Base-by-base conservation (phyloP, 2,888 invertebrate species). In the Phrixothrix hirtus region DNA sequence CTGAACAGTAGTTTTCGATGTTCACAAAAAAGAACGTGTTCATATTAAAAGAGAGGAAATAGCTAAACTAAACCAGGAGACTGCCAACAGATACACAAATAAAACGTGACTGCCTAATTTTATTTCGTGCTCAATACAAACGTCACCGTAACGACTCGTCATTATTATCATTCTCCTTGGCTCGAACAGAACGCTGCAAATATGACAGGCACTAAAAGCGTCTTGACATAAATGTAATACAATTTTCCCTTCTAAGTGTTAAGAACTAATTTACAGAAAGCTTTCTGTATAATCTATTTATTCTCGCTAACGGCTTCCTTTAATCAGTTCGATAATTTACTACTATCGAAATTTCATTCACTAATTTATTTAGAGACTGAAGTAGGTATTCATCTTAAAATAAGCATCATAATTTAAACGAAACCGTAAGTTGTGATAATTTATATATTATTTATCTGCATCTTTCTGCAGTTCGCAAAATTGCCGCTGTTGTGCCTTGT, bases 1-100 rank as follows among this genome's bases (percentile, higher is more conserved):
- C 36, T 37, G 31, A 16, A 36, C 29, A 36, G 41, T 38, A 25
- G 17, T 42, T 48, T 27, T 30, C 17, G 36, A 36, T 30, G 41
- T 32, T 30, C 14, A 15, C 14, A 41, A 41, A 48, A 48, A 48
- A 41, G 48, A 48, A 48, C 36, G 41, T 48, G 48, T 30, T 35
- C 39, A 48, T 32, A 35, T 34, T 41, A 48, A 48, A 30, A 48
- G 48, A 48, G 38, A 48, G 41, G 48, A 48, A 48, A 35, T 35
- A 25, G 39, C 39, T 39, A 32, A 37, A 21, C 38, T 27, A 29
- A 48, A 41, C 21, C 12, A n/a, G 11, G 30, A 17, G 14, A 32
- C 41, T 48, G 48, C 48, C 48, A 48, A 48, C 41, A 29, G 27
- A 26, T 27, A 38, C 48, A 48, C 41, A 48, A 48, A 48, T 41